phyloP scores from a whole-genome alignment of 2,888 invertebrate species.

The Ganaspis brasiliensis region DNA sequence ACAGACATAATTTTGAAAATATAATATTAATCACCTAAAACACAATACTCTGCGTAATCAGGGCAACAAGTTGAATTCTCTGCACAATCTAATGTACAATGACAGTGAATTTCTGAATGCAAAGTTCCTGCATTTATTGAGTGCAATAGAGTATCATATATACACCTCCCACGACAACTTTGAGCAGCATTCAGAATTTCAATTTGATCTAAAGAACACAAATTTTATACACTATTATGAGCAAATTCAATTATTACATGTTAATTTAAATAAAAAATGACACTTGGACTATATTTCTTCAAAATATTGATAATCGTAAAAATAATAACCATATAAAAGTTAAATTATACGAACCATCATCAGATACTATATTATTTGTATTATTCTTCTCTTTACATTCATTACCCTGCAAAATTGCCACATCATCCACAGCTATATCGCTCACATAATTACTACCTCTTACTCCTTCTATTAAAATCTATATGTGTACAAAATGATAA shows the following conservation, averaged over 20 bases:
- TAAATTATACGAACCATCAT: slow-evolving; percentile 64
- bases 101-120: slow-evolving; percentile 80
- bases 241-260: not conserved
- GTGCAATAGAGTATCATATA: slow-evolving; percentile 54
- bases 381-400: slow-evolving; percentile 80
- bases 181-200: slow-evolving; percentile 74
- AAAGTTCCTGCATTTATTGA: not conserved
- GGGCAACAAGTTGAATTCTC: slow-evolving; percentile 84
- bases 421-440: slow-evolving; percentile 92
- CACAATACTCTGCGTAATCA: slow-evolving; percentile 85
- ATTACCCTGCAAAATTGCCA: slow-evolving; percentile 84
- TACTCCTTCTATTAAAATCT: slow-evolving; percentile 90
- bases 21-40: slow-evolving; percentile 76
- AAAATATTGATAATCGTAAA: no score
- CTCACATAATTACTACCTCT: slow-evolving; percentile 86
- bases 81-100: slow-evolving; percentile 84
- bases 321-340: no score
- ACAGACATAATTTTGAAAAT: no score
- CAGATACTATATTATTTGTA: slow-evolving; percentile 52
- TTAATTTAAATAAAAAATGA: no score
- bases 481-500: slow-evolving; percentile 58
- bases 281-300: no score
- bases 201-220: slow-evolving; percentile 70
- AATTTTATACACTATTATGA: not conserved
- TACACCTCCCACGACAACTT: slow-evolving; percentile 75